Evolutionary conservation across 2,888 invertebrate genomes (phyloP).

Genomic region (Endomychus coccineus): DNA sequence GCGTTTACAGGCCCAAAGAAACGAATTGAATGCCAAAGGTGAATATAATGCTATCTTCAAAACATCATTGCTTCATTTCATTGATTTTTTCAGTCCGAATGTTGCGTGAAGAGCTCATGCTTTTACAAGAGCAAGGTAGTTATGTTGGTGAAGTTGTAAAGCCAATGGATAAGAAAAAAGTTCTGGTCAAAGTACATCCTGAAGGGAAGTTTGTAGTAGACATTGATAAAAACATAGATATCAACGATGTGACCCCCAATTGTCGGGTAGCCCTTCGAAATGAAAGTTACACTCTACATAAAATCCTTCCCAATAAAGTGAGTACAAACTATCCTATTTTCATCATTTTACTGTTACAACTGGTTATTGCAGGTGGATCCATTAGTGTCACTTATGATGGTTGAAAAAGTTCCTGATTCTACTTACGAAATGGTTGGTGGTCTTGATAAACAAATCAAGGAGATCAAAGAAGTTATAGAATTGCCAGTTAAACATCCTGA

Average conservation of each 20-base stretch:
- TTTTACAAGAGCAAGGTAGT: constrained; percentile 95
- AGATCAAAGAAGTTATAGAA: constrained; percentile 99
- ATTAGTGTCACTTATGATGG: constrained; percentile 99
- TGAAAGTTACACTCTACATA: constrained; percentile 97
- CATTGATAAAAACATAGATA: constrained; percentile 97
- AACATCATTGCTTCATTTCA: not conserved
- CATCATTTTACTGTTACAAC: constrained; percentile 2
- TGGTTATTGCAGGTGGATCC: constrained; percentile 71
- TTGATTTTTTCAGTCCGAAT: constrained; percentile 68
- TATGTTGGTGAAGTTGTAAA: constrained; percentile 99
- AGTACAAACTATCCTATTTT: not conserved
- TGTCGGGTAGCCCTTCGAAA: constrained; percentile 95
- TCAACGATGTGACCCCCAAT: constrained; percentile 95
- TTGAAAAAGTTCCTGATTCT: constrained; percentile 99
- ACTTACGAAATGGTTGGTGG: constrained; percentile 99
- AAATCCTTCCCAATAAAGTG: constrained; percentile 95
- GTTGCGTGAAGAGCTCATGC: constrained; percentile 93
- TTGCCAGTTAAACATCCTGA: constrained; percentile 99
- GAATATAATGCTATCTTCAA: constrained; percentile 15
- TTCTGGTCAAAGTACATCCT: constrained; percentile 97
- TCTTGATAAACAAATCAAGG: constrained; percentile 98
- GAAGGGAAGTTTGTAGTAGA: constrained; percentile 99
- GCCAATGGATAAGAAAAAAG: constrained; percentile 99
- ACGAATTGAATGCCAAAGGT: constrained; percentile 98
- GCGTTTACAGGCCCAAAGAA: constrained; percentile 94